These are phyloP conservation scores for Sesamia inferens DNA, from an alignment of 2,888 invertebrate species.

Conservation along the genomic window DNA sequence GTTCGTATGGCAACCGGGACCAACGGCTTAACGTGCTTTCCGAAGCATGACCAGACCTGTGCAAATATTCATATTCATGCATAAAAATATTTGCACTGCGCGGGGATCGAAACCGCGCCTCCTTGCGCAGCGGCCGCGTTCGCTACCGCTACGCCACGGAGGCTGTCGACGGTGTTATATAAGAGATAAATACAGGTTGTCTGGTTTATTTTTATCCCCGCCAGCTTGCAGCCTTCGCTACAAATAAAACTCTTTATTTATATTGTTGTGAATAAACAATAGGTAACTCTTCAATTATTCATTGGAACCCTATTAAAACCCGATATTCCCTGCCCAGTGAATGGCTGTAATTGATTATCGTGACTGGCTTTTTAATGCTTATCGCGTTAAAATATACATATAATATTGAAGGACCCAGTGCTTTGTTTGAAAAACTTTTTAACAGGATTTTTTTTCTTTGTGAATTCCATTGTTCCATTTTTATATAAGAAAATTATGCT, in stretches of 20 bases:
- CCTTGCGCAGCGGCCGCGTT: no score
- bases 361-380: background rate
- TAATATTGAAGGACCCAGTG: no score
- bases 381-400: background rate
- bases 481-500: background rate
- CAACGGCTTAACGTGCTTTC: no score
- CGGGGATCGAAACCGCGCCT: no score
- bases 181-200: background rate
- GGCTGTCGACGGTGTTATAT: background rate
- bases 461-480: background rate
- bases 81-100: no score
- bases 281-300: conserved; percentile 1
- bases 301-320: background rate
- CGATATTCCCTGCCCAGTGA: background rate
- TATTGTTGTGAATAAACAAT: background rate
- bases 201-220: conserved; percentile 6
- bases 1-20: no score
- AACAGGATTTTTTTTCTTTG: background rate
- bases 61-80: no score
- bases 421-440: background rate
- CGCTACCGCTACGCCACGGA: no score
- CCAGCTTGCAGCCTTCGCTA: background rate
- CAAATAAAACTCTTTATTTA: background rate
- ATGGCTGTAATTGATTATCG: conserved; percentile 3
- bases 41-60: no score